Base-by-base conservation (phyloP, 1,140 invertebrate genomes). In the Gryllus bimaculatus region DNA sequence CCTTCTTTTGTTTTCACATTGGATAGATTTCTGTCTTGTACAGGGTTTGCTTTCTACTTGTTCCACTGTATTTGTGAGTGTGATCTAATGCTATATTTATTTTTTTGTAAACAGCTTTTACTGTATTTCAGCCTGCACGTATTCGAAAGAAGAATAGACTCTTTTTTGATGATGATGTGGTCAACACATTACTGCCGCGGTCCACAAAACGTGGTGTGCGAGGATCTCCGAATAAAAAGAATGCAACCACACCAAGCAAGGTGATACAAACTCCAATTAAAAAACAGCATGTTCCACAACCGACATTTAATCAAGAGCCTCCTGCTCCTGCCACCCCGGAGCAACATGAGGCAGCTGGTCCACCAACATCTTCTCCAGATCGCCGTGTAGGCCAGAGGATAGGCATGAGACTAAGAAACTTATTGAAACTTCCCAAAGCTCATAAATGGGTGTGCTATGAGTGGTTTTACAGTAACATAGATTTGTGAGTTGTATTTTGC, bases 401-500 rank as follows among this genome's bases (percentile, higher is more conserved):
- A 83, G 96, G 96, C 3, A 90, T 96, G 86, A 88, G 96, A 81
- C 87, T 99, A 73, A 90, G 96, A 82, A 99, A 99, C 88, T 89
- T 99, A n/a, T 88, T 99, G 0, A 99, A 99, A 87, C 87, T 99
- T 81, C 98, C 98, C 0, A 99, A 99, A 88, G 98, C 98, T 26
- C 97, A 99, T 86, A 98, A 97, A 88, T 99, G 97, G 96, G 96
- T 99, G 3, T 98, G 96, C 85, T 98, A 97, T 87, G 98, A 99
- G 86, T 99, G 97, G 93, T 99, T 99, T 88, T 99, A 99, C 85
- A 99, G 97, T 82, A 98, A 98, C 84, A 94, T 99, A 82, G 97
- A 99, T 86, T 90, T 91, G 91, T 92, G 87, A 85, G 89, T 87
- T 82, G 10, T 7, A 18, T 13, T 79, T 75, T 2, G 54, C 3